A percentile compares a stretch with the other conserved stretches of the same genome.
Conservation (phyloP, 2,113 vertebrate genomes). For the Hippocampus abdominalis region DNA sequence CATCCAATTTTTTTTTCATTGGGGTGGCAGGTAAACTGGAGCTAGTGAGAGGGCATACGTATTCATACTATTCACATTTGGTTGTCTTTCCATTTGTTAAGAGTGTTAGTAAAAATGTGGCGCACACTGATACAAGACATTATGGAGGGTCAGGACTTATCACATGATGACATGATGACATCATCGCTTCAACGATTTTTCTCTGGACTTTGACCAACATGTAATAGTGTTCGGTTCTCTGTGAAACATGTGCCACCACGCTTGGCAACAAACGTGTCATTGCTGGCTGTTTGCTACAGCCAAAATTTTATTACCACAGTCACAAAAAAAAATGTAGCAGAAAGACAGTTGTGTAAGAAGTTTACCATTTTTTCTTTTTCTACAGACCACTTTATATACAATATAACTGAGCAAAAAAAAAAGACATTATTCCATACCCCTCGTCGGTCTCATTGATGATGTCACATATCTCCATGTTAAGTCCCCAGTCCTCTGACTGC, state of each 20-base stretch:
- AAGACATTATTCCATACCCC: conserved; percentile 48
- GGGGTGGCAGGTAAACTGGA: background rate
- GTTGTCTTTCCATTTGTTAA: no score
- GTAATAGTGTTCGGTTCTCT: background rate
- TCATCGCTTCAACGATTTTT: background rate
- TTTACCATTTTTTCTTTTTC: background rate
- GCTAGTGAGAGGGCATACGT: background rate
- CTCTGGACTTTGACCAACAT: background rate
- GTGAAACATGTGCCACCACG: background rate
- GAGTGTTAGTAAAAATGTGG: background rate
- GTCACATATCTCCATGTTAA: conserved; percentile 78
- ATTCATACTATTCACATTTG: no score
- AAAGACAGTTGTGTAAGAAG: background rate
- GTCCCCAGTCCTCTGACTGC: conserved; percentile 71
- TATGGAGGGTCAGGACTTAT: background rate
- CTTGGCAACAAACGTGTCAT: background rate
- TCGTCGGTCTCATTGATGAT: conserved; percentile 77
- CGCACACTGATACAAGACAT: background rate
- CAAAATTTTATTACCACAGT: background rate
- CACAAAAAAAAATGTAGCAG: background rate
- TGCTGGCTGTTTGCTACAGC: background rate
- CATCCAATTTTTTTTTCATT: background rate
- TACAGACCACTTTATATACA: background rate
- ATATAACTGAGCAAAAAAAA: background rate
- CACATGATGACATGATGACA: background rate